Base-by-base conservation (phyloP, 2,888 invertebrate species). In the Apamea epomidion region DNA sequence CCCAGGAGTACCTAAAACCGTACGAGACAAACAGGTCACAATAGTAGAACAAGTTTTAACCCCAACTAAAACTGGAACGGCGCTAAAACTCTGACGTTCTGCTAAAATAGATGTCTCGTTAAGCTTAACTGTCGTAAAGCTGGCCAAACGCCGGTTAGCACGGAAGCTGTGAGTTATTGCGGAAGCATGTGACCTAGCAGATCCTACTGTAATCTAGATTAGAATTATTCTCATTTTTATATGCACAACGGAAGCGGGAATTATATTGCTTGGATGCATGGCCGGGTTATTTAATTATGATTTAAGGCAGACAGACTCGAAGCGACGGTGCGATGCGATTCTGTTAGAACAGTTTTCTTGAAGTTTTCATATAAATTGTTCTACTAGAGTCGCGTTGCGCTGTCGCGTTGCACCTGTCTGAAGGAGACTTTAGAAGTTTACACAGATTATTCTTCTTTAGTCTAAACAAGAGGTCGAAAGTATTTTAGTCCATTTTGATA, bases 21-120 rank as follows among this genome's bases (percentile, higher is more conserved):
- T 51, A 0, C 10, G 2, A 76, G n/a, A 70, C 51, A 74, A 64
- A 64, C 58, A 74, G 78, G 75, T 76, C 76, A 79, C n/a, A 29
- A 70, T 65, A 72, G 1, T 16, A 62, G 72, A 69, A 79, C 62
- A 73, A 69, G 14, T 78, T 71, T 32, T 37, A 78, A 68, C 64
- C 70, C 25, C 25, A 42, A 16, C 60, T 76, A 37, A 77, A 85
- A 77, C 58, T 76, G 16, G 80, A 78, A 78, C 80, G 32, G 48
- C 76, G 75, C 75, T 81, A 74, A 81, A 82, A 78, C 60, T 82
- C 29, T 77, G 74, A 65, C 65, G 77, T 64, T 73, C 29, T 37
- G 74, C 85, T 74, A 81, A 89, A 88, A 88, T 85, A 87, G 83
- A 78, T 64, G 67, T 74, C 80, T 85, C 82, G 76, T 85, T 87